phyloP scores from a whole-genome alignment of 2,888 invertebrate species.

The Branchipolynoe longqiensis region DNA sequence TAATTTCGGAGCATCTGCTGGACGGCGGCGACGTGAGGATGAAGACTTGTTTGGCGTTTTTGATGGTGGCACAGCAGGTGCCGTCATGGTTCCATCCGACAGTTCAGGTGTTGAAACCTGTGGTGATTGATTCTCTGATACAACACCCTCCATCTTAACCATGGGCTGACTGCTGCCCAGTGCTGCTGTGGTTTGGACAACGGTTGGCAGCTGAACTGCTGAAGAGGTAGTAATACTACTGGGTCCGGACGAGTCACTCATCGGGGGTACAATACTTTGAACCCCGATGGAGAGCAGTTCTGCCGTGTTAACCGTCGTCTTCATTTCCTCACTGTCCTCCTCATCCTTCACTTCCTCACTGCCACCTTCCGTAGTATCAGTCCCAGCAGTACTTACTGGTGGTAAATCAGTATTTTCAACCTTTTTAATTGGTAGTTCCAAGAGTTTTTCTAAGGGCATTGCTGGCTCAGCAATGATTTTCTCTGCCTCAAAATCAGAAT shows the following conservation, averaged over 20 bases:
- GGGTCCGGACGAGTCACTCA: slow-evolving; percentile 36
- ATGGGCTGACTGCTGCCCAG: background rate
- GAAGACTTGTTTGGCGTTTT: slow-evolving; percentile 2
- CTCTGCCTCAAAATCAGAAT: slow-evolving; percentile 45
- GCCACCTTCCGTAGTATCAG: background rate
- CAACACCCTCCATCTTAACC: background rate
- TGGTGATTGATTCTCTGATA: background rate
- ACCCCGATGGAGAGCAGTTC: slow-evolving; percentile 50
- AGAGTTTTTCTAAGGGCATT: slow-evolving; percentile 35
- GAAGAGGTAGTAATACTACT: background rate
- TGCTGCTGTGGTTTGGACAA: background rate
- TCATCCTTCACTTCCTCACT: background rate
- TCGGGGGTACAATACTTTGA: slow-evolving; percentile 30
- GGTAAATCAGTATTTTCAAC: slow-evolving; percentile 20
- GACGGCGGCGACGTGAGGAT: slow-evolving; percentile 31
- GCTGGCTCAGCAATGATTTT: slow-evolving; percentile 45
- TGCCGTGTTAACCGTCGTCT: slow-evolving; percentile 35
- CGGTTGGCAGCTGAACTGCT: background rate
- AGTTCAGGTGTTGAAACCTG: background rate
- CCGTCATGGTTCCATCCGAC: slow-evolving; percentile 2
- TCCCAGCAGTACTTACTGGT: background rate
- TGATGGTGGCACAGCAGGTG: slow-evolving; percentile 24
- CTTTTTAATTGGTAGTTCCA: slow-evolving; percentile 32
- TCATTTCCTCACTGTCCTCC: slow-evolving; percentile 43
- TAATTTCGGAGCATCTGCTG: slow-evolving; percentile 31